Base-by-base conservation (phyloP, 2,888 invertebrate genomes). In the Enchytraeus crypticus region DNA sequence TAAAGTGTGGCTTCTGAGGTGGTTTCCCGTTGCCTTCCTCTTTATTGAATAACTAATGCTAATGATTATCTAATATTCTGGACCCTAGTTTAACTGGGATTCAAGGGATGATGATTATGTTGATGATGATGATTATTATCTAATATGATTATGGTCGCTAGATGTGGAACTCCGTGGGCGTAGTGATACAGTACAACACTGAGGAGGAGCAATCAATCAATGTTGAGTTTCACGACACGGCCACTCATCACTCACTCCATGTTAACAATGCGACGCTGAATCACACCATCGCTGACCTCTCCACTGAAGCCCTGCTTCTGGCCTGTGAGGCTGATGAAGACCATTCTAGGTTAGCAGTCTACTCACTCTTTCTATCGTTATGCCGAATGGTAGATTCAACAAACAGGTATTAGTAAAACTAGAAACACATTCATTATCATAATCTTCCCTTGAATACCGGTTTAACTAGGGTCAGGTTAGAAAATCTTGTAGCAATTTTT, bases 161-260 rank as follows among this genome's bases (percentile, higher is more conserved):
- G 85, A 87, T 89, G 58, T 97, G 93, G 91, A 97, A 97, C 74
- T 86, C 88, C 57, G 85, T 91, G 4, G 97, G 95, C n/a, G 87
- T 95, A 66, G 87, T 95, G 0, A 84, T 88, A 8, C 87, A 88
- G 71, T 90, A 89, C 74, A 84, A 85, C 0, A 84, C 82, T 1
- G 88, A 87, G 66, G 86, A 85, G 0, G 88, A 88, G 59, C 88
- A 88, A 59, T 86, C 86, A 0, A 90, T 97, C 57, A 93, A 95
- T 76, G 88, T 96, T 0, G 93, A 95, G 78, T 98, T 97, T 79
- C 95, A 96, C 72, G 93, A 98, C 79, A 84, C 88, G 0, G 85
- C 87, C 55, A 82, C 90, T 14, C 93, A 97, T 76, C 92, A 92
- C 74, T 86, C 90, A 27, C 85, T 97, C 76, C 90, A 92, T 75